Percentiles rank a stretch among this genome's conserved stretches.
These are phyloP conservation scores for Mimachlamys varia DNA, from an alignment of 2,888 invertebrate genomes.

Conservation along the genomic window DNA sequence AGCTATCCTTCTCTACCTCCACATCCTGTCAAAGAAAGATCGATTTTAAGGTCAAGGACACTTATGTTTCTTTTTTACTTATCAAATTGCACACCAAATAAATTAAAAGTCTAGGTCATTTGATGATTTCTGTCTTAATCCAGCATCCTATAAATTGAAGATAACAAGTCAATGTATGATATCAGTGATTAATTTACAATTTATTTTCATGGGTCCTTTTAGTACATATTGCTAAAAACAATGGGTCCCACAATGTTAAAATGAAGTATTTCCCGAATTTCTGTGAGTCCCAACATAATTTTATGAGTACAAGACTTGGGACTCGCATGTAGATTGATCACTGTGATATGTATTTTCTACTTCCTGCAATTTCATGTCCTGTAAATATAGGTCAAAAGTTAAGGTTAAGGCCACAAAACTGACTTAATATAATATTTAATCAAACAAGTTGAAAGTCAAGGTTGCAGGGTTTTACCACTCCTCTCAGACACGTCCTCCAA, in stretches of 20 bases:
- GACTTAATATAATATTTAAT: no score
- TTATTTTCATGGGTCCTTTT: no score
- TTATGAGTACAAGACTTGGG: no score
- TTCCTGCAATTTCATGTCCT: slow-evolving; percentile 46
- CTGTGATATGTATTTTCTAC: no score
- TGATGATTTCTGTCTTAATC: slow-evolving; percentile 70
- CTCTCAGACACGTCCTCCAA: slow-evolving; percentile 44
- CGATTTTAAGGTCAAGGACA: slow-evolving; percentile 63
- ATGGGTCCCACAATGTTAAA: no score
- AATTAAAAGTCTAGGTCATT: background rate
- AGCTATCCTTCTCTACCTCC: slow-evolving; percentile 59
- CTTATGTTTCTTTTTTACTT: slow-evolving; percentile 68
- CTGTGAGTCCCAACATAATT: no score
- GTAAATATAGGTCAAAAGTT: slow-evolving; percentile 14
- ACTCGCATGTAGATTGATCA: no score
- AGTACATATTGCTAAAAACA: no score
- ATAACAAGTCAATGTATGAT: background rate
- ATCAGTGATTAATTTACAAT: no score
- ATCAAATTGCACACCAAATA: background rate
- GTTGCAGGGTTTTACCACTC: slow-evolving; percentile 71
- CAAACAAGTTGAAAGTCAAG: background rate
- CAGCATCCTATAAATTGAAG: background rate
- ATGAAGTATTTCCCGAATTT: no score
- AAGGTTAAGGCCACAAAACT: no score
- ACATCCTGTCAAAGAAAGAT: slow-evolving; percentile 42